These are phyloP conservation scores for Lemur catta DNA, from an alignment of 2,797 vertebrate species.

Conservation along the genomic window DNA sequence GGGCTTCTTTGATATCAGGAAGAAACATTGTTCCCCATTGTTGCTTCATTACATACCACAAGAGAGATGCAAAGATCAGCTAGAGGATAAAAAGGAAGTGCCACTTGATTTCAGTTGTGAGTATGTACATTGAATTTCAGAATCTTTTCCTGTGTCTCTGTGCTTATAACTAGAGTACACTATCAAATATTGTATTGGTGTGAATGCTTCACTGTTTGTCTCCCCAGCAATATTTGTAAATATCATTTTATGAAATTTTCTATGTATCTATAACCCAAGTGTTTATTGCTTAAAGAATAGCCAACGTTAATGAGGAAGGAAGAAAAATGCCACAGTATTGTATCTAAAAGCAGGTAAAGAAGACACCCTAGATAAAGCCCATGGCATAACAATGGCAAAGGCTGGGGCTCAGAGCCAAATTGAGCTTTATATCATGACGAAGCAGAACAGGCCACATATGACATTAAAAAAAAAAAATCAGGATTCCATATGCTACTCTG, in stretches of 20 bases:
- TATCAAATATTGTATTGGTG: background rate
- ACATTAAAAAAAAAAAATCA: background rate
- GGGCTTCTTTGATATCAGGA: background rate
- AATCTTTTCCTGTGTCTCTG: background rate
- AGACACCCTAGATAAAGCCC: background rate
- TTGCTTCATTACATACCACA: background rate
- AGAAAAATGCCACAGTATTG: background rate
- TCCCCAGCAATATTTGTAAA: background rate
- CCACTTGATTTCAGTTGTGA: background rate
- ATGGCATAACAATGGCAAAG: background rate
- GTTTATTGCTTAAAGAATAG: background rate
- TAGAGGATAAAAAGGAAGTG: background rate
- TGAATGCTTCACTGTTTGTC: background rate
- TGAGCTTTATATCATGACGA: background rate
- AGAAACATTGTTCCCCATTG: background rate
- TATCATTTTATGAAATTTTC: background rate
- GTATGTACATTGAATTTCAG: background rate
- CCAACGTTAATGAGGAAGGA: background rate
- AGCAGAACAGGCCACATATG: background rate
- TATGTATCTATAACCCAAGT: background rate
- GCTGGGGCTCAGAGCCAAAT: background rate
- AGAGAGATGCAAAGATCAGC: background rate
- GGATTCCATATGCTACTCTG: background rate
- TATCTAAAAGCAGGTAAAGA: background rate
- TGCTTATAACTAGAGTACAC: background rate